phyloP scores from a whole-genome alignment of 1,140 invertebrate genomes.

The Lethrus apterus region DNA sequence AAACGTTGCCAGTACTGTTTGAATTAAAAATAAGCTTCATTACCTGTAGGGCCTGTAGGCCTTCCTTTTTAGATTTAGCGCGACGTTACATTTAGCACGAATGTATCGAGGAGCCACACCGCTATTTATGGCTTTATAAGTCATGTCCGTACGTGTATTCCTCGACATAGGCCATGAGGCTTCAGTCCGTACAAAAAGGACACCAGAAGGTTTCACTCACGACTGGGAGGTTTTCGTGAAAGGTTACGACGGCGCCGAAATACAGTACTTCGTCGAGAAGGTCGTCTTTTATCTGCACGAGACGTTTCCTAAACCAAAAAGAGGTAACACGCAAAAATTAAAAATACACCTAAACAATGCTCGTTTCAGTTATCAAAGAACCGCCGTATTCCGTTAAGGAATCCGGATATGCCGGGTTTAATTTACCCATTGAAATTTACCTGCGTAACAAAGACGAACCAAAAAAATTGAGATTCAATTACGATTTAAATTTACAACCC shows the following conservation, averaged over 20 bases:
- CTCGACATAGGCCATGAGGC: conserved; percentile 90
- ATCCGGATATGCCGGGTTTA: conserved; percentile 91
- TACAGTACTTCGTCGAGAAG: conserved; percentile 89
- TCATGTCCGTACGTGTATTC: conserved; percentile 72
- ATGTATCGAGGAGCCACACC: no score
- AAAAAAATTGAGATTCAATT: conserved; percentile 76
- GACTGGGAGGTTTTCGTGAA: conserved; percentile 96
- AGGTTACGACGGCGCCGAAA: conserved; percentile 75
- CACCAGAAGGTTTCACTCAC: conserved; percentile 87
- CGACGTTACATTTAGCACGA: no score
- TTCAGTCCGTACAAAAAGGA: conserved; percentile 65
- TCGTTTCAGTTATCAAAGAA: conserved; percentile 66
- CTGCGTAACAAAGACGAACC: conserved; percentile 88
- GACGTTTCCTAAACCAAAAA: conserved; percentile 83
- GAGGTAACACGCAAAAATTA: conserved; percentile 51
- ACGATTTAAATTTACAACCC: conserved; percentile 77
- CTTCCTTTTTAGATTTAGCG: no score
- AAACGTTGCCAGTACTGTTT: no score
- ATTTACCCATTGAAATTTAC: conserved; percentile 82
- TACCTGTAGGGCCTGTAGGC: no score
- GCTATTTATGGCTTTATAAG: no score
- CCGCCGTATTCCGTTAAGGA: conserved; percentile 88
- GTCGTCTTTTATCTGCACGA: conserved; percentile 89
- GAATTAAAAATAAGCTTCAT: no score
- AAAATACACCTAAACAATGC: conserved; percentile 1